Conservation (phyloP, 37 sponge, comb jelly and placozoan genomes). For the Crambe crambe region DNA sequence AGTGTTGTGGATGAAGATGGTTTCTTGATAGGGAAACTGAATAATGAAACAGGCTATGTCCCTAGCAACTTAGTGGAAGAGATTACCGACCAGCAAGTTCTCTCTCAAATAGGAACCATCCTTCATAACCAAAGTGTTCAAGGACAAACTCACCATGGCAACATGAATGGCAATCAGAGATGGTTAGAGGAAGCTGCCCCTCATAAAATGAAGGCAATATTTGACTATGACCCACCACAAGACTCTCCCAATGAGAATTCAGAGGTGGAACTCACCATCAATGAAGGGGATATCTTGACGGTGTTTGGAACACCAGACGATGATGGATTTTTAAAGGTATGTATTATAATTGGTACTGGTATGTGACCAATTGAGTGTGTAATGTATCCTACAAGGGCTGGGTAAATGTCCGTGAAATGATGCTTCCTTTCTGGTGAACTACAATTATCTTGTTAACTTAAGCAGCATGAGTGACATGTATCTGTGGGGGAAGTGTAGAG, state of each 20-base stretch:
- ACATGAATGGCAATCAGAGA: conserved; percentile 1
- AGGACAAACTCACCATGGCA: neutral
- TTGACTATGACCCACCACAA: conserved; percentile 39
- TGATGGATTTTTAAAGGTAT: conserved; percentile 57
- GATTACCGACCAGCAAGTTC: conserved; percentile 28
- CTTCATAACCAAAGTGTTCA: neutral
- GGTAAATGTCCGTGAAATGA: too few relatives aligned
- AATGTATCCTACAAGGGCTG: too few relatives aligned
- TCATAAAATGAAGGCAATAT: conserved; percentile 27
- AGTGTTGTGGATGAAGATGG: conserved; percentile 35
- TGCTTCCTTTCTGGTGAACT: neutral
- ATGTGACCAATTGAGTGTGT: too few relatives aligned
- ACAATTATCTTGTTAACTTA: neutral
- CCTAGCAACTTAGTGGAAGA: conserved; percentile 59
- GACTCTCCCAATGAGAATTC: conserved; percentile 57
- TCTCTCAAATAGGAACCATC: conserved; percentile 2
- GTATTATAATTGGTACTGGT: conserved; percentile 14
- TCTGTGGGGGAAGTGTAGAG: too few relatives aligned
- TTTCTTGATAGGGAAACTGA: conserved; percentile 34
- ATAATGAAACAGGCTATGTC: conserved; percentile 33
- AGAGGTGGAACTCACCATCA: conserved; percentile 40
- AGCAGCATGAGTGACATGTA: too few relatives aligned
- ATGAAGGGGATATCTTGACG: conserved; percentile 44
- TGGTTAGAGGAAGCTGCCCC: neutral
- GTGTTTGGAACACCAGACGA: conserved; percentile 46